Base-by-base conservation (phyloP, 2,797 vertebrate species). In the Spheniscus humboldti region DNA sequence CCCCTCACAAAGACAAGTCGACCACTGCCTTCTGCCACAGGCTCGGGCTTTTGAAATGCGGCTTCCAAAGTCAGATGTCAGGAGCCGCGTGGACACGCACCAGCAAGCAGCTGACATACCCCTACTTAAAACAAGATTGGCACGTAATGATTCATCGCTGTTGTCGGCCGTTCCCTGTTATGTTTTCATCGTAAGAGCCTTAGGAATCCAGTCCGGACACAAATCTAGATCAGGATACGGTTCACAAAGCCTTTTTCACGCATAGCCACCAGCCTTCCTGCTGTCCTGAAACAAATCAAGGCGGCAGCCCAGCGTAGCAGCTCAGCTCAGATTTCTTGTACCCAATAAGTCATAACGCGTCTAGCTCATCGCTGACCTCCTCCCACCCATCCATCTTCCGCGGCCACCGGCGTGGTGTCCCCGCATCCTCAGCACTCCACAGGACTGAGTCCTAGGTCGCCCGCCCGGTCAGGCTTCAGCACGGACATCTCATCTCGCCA, bases 121-220 rank as follows among this genome's bases (percentile, higher is more conserved):
- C 25, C 48, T 7, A 4, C 48, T 43, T 31, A 16, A 53, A 57
- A 20, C 17, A 16, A 45, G 53, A 28, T 8, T 18, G 56, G 59
- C n/a, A 31, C 16, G 2, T 2, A 27, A 55, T 2, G n/a, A 30
- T 45, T 66, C 79, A 11, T 5, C 2, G 17, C 23, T 31, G 30
- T 3, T 48, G 37, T 25, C 2, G 24, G 59, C 33, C 13, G 1
- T 47, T 39, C 39, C 63, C 62, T 12, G 2, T 1, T 1, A 2
- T 0, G 52, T 28, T 53, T 56, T n/a, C 59, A 37, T n/a, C 74
- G 2, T 1, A 23, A 39, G n/a, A 47, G 48, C 18, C 57, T 31
- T 5, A 25, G 76, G 43, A 90, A 39, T 23, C 27, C 63, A 14
- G 37, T 3, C 30, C 1, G 7, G 16, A 14, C 48, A 35, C 41